These are phyloP conservation scores for Epizoanthus illoricatus DNA, from an alignment of 92 coral and sea anemone species.

Conservation along the genomic window DNA sequence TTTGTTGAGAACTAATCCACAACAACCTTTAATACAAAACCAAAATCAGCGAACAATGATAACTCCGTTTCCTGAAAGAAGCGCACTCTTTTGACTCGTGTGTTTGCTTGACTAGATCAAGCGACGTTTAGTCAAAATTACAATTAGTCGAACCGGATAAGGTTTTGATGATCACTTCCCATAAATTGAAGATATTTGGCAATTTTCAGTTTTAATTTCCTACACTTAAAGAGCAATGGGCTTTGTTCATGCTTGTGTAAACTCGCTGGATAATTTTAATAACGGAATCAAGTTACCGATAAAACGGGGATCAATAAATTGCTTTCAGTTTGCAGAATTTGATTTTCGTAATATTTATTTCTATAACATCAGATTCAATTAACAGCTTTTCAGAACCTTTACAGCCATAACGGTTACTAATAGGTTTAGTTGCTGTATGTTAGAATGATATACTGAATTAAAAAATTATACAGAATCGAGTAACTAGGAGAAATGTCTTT, in stretches of 20 bases:
- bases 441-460: not conserved
- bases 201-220: constrained; percentile 40
- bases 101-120: constrained; percentile 13
- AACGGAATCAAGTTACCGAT: constrained; percentile 27
- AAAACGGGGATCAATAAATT: constrained; percentile 8
- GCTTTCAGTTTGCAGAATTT: not conserved
- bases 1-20: constrained; percentile 8
- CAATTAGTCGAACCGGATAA: constrained; percentile 36
- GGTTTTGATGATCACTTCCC: constrained; percentile 27
- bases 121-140: constrained; percentile 22
- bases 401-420: not conserved
- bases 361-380: not conserved
- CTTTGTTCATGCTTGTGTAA: constrained; percentile 26
- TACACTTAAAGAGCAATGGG: constrained; percentile 4
- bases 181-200: constrained; percentile 13
- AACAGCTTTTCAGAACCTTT: not conserved
- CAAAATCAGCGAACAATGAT: constrained; percentile 20
- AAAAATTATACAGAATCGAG: not conserved
- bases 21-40: constrained; percentile 14
- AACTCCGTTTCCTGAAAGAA: constrained; percentile 22
- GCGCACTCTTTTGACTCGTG: constrained; percentile 15
- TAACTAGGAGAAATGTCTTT: too few relatives aligned
- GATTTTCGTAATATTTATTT: not conserved
- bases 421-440: not conserved
- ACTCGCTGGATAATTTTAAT: constrained; percentile 26